Evolutionary conservation across 2,888 invertebrate species (phyloP), one percentile per base, ranked within the genome.

Genomic region (Lycaena phlaeas): DNA sequence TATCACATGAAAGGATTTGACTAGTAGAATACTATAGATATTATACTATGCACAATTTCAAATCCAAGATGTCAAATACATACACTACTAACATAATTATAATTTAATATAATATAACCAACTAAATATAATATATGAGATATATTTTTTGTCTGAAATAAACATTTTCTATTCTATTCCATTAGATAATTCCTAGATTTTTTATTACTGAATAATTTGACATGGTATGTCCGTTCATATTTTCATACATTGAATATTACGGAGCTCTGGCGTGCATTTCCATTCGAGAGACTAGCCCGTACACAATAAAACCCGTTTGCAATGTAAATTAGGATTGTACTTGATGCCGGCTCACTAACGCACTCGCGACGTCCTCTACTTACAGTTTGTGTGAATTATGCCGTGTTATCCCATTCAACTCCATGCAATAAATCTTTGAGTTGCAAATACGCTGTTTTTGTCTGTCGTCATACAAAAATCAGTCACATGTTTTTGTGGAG

Each of bases 301-400:
- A 27, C 26, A 29, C 38, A 27, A 38, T 43, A 38, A 43, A 27
- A 40, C 26, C 27, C 38, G 27, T 46, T 44, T 46, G 46, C 43
- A 48, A 47, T 52, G 46, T 48, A 49, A 47, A 51, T 54, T 26
- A 10, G 17, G 27, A 25, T 12, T 31, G 36, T 31, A 18, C 40
- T 43, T 41, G 43, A 41, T 36, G 41, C 14, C 36, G 36, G 25
- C 36, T 36, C 36, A 17, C 38, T 29, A 12, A 40, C 43, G 40
- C 31, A 41, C 44, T 44, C 41, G 38, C 34, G 38, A 37, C n/a
- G 27, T 38, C 44, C 34, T 30, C 40, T 44, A 37, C 34, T 41
- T 40, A 17, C 36, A 14, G 26, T 36, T 36, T 37, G 30, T 37
- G 39, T n/a, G 36, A 26, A 15, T 27, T 27, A 22, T 22, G 6